Conservation (phyloP, 2,888 invertebrate species). For the Apeira syringaria region DNA sequence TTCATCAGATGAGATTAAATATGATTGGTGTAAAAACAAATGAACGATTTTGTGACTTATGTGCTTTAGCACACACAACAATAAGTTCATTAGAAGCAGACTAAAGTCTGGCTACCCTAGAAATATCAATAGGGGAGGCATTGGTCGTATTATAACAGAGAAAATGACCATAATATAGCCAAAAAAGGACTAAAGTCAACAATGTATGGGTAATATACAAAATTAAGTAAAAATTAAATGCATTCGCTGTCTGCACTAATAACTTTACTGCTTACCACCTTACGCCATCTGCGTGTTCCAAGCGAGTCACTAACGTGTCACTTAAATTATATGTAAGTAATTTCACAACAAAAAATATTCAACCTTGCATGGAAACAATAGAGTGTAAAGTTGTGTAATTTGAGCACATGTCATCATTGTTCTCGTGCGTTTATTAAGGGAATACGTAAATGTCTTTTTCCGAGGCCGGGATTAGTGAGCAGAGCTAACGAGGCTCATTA, state of each 20-base stretch:
- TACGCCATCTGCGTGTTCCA: conserved; percentile 21
- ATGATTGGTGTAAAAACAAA: too few species aligned
- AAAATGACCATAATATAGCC: too few species aligned
- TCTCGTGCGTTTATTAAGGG: conserved; percentile 30
- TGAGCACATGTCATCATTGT: conserved; percentile 28
- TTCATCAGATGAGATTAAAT: too few species aligned
- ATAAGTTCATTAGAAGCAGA: too few species aligned
- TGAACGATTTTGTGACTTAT: too few species aligned
- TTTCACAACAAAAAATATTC: conserved; percentile 16
- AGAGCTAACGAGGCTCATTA: conserved; percentile 53
- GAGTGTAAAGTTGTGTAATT: conserved; percentile 19
- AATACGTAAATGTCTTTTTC: conserved; percentile 37
- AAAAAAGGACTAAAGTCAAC: too few species aligned
- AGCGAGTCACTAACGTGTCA: conserved; percentile 20
- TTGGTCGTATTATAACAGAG: too few species aligned
- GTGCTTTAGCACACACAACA: too few species aligned
- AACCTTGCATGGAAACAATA: conserved; percentile 14
- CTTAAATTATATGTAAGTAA: conserved; percentile 18
- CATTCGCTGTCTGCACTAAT: conserved; percentile 21
- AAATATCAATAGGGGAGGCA: too few species aligned
- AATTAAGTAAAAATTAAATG: background rate
- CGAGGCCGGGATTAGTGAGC: conserved; percentile 40
- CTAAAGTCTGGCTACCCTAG: too few species aligned
- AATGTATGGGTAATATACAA: too few species aligned
- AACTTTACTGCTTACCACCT: conserved; percentile 25